These are phyloP conservation scores for Phalera bucephala DNA, from an alignment of 2,888 invertebrate species.

Conservation along the genomic window DNA sequence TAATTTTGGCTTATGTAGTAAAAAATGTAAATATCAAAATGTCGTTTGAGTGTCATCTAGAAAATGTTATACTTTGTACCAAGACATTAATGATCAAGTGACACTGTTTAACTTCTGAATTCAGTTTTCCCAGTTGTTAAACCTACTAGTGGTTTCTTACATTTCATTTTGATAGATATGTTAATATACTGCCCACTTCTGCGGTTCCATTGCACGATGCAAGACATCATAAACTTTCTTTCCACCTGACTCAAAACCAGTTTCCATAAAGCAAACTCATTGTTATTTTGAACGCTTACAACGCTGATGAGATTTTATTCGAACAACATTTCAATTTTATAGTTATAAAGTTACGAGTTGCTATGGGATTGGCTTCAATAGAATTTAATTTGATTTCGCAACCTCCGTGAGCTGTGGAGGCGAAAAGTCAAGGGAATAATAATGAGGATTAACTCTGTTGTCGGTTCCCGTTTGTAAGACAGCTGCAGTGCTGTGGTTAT, in stretches of 20 bases:
- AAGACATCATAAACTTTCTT: conserved; percentile 3
- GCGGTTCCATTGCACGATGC: too few relatives aligned
- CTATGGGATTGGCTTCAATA: background rate
- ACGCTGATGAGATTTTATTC: too few relatives aligned
- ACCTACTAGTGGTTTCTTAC: too few relatives aligned
- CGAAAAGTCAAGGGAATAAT: conserved; percentile 12
- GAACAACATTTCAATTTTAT: background rate
- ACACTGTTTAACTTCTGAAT: too few relatives aligned
- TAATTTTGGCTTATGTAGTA: too few relatives aligned
- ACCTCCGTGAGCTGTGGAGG: conserved; percentile 4
- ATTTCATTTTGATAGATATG: too few relatives aligned
- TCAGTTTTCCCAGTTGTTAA: too few relatives aligned
- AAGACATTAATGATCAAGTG: too few relatives aligned
- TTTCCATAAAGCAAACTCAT: conserved; percentile 2
- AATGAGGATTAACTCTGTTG: conserved; percentile 7
- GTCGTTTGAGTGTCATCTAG: too few relatives aligned
- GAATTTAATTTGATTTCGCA: background rate
- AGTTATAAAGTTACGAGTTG: background rate
- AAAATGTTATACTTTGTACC: too few relatives aligned
- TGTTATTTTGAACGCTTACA: background rate
- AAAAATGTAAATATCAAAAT: too few relatives aligned
- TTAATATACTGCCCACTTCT: too few relatives aligned
- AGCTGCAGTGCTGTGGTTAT: background rate
- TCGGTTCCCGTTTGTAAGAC: background rate
- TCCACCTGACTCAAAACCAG: background rate